Conservation (phyloP, 2,888 invertebrate species). For the Cheilosia soror region DNA sequence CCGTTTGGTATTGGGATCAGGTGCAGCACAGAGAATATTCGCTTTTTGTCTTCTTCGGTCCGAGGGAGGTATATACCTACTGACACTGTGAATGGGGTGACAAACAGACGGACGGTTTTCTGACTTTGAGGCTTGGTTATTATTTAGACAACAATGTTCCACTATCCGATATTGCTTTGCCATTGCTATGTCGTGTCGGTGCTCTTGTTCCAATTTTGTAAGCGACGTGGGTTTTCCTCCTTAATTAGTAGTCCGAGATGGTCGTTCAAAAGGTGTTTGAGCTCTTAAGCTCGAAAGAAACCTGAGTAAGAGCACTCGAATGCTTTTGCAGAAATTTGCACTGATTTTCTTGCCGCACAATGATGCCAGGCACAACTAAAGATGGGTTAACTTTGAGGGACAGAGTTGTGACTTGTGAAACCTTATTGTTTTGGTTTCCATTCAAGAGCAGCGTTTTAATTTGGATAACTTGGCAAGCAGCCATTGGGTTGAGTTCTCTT, state of each 20-base stretch:
- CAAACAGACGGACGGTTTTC: constrained; percentile 1
- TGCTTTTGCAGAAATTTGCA: no score
- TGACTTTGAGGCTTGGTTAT: not conserved
- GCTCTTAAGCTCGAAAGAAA: not conserved
- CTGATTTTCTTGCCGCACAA: no score
- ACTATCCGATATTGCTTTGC: constrained; percentile 1
- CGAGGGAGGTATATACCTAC: not conserved
- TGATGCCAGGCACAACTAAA: no score
- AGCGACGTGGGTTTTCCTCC: not conserved
- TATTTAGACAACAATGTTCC: constrained; percentile 5
- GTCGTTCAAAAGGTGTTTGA: not conserved
- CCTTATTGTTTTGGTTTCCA: no score
- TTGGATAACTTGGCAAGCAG: no score
- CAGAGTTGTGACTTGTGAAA: no score
- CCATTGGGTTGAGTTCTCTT: no score
- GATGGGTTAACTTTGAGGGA: no score
- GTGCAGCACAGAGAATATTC: not conserved
- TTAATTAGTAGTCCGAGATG: constrained; percentile 4
- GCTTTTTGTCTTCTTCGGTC: not conserved
- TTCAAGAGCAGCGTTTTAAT: no score
- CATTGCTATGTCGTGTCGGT: not conserved
- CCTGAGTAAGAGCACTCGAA: not conserved
- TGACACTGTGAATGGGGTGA: not conserved
- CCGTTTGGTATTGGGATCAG: not conserved
- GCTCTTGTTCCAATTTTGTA: no score